A percentile compares a stretch with the other conserved stretches of the same genome.
Evolutionary conservation across 1,140 invertebrate genomes (phyloP).

Genomic region (Cherax quadricarinatus): DNA sequence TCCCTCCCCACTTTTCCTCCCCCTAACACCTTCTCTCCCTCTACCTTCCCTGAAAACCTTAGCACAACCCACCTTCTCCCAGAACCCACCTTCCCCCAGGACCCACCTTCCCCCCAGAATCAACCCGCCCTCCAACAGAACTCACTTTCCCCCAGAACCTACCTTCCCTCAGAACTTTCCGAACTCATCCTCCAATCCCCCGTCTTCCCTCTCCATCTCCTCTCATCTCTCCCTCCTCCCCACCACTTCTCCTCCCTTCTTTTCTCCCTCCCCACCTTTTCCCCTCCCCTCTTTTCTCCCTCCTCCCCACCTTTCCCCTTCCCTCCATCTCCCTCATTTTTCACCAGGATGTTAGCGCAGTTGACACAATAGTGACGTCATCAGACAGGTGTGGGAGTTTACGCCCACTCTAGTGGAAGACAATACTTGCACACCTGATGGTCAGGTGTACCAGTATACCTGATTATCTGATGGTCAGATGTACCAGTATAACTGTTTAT

Average conservation of each 20-base stretch:
- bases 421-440: no score
- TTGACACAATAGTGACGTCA: background rate
- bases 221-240: background rate
- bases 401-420: no score
- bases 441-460: no score
- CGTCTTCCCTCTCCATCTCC: background rate
- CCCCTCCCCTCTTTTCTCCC: background rate
- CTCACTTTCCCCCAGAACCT: background rate
- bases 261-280: background rate
- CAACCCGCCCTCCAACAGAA: background rate
- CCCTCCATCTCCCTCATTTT: background rate
- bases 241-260: background rate
- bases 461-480: no score
- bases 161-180: background rate
- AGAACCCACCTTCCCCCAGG: no score
- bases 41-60: no score
- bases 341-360: background rate
- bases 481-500: no score
- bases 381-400: no score
- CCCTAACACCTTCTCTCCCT: no score
- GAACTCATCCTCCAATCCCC: background rate
- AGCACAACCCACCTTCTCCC: no score
- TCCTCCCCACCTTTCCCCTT: background rate
- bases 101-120: background rate
- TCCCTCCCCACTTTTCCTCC: no score